Base-by-base conservation (phyloP, 2,797 vertebrate species). In the Peromyscus melanophrys region DNA sequence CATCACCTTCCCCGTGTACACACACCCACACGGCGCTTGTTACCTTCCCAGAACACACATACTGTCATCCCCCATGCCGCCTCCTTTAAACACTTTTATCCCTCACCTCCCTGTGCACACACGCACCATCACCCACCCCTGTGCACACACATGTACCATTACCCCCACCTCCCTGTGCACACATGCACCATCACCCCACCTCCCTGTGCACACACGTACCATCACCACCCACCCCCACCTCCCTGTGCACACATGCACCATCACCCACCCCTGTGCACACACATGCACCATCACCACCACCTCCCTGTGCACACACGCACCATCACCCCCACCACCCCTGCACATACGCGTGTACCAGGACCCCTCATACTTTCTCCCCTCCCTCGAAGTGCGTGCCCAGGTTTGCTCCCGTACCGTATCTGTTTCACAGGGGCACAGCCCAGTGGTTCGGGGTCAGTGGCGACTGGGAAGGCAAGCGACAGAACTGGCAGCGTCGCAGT, bases 361-460 rank as follows among this genome's bases (percentile, higher is more conserved):
- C 63, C 27, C 43, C 29, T 34, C 49, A 0, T 23, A 57, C 3
- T 0, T 1, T 4, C 31, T 5, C 76, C 23, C 9, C 16, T 2
- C 6, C 46, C 23, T 4, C 2, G n/a, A 21, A 8, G 73, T 0
- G 1, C 0, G 0, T 40, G 46, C 83, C 4, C 13, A 29, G 4
- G 34, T 14, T 14, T 3, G 37, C 8, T 10, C 59, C 40, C 27
- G 17, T 31, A 1, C 5, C 0, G 2, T 21, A 0, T 76, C 81
- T 17, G 34, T 43, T 61, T 31, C 49, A 0, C 86, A 99, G 99
- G 97, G 98, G 99, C 83, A 99, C 99, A 0, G 99, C 99, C 0
- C 99, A 99, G 96, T 99, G 99, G 99, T 99, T 99, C 0, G 99
- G 99, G 0, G 98, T 99, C 73, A 99, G 99, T 52, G 98, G 98